phyloP scores from a whole-genome alignment of 2,113 vertebrate genomes.

The Nycticorax nycticorax region DNA sequence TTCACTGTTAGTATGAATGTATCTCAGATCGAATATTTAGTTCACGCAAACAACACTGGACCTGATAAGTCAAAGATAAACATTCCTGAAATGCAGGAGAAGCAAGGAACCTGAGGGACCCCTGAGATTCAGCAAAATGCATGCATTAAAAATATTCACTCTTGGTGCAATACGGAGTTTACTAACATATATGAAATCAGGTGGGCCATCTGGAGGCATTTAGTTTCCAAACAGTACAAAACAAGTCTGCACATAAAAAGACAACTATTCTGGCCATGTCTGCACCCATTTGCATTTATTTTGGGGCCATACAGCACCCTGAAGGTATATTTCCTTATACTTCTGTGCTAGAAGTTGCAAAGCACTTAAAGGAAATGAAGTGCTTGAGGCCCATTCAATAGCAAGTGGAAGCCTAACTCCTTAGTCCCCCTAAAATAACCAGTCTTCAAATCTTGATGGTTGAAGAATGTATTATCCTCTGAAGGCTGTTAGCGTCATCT shows the following conservation, averaged over 20 bases:
- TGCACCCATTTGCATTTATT: not conserved
- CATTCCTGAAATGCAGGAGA: not conserved
- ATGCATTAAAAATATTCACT: not conserved
- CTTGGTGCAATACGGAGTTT: not conserved
- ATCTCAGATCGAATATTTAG: not conserved
- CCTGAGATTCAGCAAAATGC: not conserved
- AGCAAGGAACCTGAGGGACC: not conserved
- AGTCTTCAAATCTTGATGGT: not conserved
- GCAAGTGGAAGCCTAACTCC: not conserved
- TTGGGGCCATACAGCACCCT: not conserved
- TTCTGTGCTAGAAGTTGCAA: not conserved
- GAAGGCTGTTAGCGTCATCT: not conserved
- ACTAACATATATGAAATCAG: not conserved
- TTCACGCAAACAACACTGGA: not conserved
- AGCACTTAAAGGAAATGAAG: not conserved
- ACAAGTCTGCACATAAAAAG: not conserved
- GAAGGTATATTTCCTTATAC: not conserved
- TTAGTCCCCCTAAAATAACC: not conserved
- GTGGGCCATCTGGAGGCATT: not conserved
- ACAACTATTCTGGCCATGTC: not conserved
- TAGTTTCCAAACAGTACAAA: not conserved
- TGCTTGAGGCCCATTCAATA: not conserved
- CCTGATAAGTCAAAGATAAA: not conserved
- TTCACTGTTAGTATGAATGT: not conserved
- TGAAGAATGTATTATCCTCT: not conserved